These are phyloP conservation scores for Danio albolineatus DNA, from an alignment of 2,797 vertebrate genomes.

Conservation along the genomic window DNA sequence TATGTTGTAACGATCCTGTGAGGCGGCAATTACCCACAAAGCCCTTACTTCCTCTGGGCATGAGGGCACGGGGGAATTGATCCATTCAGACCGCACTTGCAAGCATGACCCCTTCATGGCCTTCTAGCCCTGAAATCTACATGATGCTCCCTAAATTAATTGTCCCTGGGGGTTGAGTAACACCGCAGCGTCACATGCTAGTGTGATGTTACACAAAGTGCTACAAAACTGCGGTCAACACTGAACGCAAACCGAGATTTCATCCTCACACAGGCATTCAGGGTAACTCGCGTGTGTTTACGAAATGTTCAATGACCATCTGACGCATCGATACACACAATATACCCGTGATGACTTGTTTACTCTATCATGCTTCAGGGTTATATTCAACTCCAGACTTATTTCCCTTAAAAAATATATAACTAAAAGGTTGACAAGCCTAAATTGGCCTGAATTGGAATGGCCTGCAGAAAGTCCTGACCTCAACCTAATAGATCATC, in stretches of 20 bases:
- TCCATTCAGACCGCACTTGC: constrained; percentile 2
- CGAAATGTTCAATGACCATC: background rate
- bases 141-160: constrained; percentile 5
- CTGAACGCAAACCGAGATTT: background rate
- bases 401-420: too few relatives aligned
- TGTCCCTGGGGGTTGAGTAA: background rate
- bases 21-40: constrained; percentile 42
- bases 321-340: background rate
- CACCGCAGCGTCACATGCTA: constrained; percentile 8
- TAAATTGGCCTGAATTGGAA: too few relatives aligned
- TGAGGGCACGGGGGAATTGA: constrained; percentile 39
- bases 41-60: constrained; percentile 39
- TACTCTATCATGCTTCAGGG: background rate
- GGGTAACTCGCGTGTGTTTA: too few relatives aligned
- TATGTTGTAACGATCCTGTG: constrained; percentile 53
- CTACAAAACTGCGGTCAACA: background rate
- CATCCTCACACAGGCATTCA: background rate
- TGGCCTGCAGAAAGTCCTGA: too few relatives aligned
- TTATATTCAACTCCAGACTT: background rate
- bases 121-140: constrained; percentile 22
- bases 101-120: constrained; percentile 21
- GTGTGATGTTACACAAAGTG: background rate
- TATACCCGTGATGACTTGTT: background rate
- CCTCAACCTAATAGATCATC: too few relatives aligned
- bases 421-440: too few relatives aligned